Base-by-base conservation (phyloP, 2,797 vertebrate species). In the Scomberomorus guttatus region DNA sequence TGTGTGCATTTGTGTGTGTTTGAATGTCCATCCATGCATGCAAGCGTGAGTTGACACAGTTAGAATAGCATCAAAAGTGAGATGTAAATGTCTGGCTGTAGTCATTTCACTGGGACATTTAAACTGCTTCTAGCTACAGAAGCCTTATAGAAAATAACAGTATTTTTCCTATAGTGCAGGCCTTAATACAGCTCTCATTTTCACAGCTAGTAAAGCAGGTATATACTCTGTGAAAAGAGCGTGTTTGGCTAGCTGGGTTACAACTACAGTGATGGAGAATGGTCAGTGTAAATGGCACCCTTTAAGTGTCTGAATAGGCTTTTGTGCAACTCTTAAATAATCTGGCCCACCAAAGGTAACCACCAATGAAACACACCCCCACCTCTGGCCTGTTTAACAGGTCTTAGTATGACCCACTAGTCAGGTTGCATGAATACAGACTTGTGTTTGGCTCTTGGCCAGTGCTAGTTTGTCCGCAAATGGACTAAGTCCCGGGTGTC, bases 241-340 rank as follows among this genome's bases (percentile, higher is more conserved):
- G 10, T 55, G 24, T 88, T 72, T 62, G 79, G 48, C 51, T 60
- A 7, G 81, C 83, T 72, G 76, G 81, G 79, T 83, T 85, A 79
- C 79, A 29, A 56, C 84, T 66, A 75, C 85, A 90, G 80, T 81
- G 82, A 64, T 22, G 14, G 79, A 83, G 88, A 91, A 77, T 80
- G 81, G 85, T 86, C 88, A 82, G 84, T 88, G 87, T 93, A 94
- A 94, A 94, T 90, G 89, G 84, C 67, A 80, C 72, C 77, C 81
- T 91, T 90, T 90, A 66, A 90, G 52, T 57, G 32, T 64, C 69
- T 94, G 90, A 94, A 94, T 87, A 69, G 88, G 87, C 93, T 93
- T 93, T 94, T 94, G 93, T 94, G 89, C 70, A 72, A 81, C 88
- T 90, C 89, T 86, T 90, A 91, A 94, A 90, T 92, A 88, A 92